A percentile compares a stretch with the other conserved stretches of the same genome.
These are phyloP conservation scores for Cinclus mexicanus DNA, from an alignment of 2,113 vertebrate species.

Conservation along the genomic window DNA sequence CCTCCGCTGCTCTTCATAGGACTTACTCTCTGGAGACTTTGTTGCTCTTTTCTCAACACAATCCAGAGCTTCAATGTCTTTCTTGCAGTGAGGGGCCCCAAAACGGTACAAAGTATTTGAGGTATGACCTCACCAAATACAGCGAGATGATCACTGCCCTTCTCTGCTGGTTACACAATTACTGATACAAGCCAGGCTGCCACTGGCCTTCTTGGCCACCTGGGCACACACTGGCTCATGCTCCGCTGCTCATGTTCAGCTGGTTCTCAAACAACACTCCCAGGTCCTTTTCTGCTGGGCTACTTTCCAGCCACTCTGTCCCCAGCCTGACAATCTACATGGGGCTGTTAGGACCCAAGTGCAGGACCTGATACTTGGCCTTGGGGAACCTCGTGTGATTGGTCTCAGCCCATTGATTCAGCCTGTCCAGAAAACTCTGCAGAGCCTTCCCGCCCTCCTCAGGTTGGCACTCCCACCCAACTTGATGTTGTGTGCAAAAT, in stretches of 20 bases:
- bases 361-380: accelerated
- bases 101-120: neutral
- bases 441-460: neutral
- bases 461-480: accelerated
- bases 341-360: neutral
- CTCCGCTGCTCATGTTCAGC: neutral
- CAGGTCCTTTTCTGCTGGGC: neutral
- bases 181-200: neutral
- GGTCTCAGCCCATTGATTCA: accelerated
- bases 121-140: neutral
- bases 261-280: accelerated
- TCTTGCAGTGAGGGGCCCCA: neutral
- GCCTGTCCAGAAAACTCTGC: neutral
- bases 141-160: neutral
- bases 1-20: neutral
- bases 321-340: accelerated
- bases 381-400: neutral
- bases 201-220: neutral
- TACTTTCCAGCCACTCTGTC: neutral
- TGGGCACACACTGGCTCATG: neutral
- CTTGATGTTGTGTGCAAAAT: neutral
- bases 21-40: no score
- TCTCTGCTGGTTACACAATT: neutral
- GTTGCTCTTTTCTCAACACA: neutral
- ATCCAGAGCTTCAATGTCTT: neutral